Percentiles rank a stretch among this genome's conserved stretches.
These are phyloP conservation scores for Rhyacichthys aspro DNA, from an alignment of 2,797 vertebrate genomes.

Conservation along the genomic window DNA sequence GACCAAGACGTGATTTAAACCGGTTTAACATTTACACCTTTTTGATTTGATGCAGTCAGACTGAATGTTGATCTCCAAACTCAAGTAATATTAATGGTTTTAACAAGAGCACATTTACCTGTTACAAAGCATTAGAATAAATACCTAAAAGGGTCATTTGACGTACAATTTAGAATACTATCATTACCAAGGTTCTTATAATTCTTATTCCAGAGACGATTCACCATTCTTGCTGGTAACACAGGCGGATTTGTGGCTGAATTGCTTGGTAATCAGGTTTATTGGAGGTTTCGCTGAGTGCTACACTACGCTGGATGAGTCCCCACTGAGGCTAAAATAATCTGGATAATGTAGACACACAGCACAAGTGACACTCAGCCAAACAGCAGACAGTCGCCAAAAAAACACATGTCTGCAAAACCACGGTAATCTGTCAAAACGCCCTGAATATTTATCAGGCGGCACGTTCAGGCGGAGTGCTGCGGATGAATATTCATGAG, in stretches of 20 bases:
- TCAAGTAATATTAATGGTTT: not conserved
- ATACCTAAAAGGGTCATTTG: not conserved
- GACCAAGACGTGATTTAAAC: no score
- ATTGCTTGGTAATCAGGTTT: constrained; percentile 7
- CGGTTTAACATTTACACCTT: no score
- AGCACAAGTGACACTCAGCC: constrained; percentile 23
- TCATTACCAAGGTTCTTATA: not conserved
- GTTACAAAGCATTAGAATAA: not conserved
- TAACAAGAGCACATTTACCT: not conserved
- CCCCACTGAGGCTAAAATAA: constrained; percentile 19
- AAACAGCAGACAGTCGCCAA: constrained; percentile 22
- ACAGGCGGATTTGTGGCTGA: constrained; percentile 5
- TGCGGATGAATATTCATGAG: constrained; percentile 64
- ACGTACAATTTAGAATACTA: not conserved
- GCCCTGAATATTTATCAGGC: constrained; percentile 66
- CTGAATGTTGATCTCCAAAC: no score
- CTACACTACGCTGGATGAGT: not conserved
- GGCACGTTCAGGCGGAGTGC: constrained; percentile 27
- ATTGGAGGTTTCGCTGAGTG: constrained; percentile 4
- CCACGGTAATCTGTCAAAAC: constrained; percentile 52
- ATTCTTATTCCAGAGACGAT: not conserved
- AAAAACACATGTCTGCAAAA: constrained; percentile 49
- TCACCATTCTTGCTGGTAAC: not conserved
- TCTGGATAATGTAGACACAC: constrained; percentile 19
- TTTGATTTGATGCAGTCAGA: no score